Percentiles rank a stretch among this genome's conserved stretches.
phyloP scores from a whole-genome alignment of 2,888 invertebrate species.

The Elmis aenea region DNA sequence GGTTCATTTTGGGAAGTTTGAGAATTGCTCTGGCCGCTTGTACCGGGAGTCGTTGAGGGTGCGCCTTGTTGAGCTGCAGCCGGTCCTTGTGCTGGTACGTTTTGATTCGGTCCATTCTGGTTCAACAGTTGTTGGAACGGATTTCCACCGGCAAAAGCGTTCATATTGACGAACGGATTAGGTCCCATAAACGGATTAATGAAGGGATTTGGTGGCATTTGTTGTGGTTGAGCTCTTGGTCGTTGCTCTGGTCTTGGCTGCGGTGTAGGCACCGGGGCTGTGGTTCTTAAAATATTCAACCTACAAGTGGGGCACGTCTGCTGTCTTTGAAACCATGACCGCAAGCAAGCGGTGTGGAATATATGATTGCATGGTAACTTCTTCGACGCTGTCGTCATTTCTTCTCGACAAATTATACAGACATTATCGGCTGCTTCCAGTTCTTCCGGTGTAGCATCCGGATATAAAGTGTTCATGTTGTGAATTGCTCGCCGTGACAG shows the following conservation, averaged over 20 bases:
- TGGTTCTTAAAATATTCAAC: constrained; percentile 62
- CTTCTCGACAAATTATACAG: constrained; percentile 94
- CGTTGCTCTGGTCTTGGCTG: constrained; percentile 17
- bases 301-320: constrained; percentile 99
- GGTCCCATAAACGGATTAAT: constrained; percentile 19
- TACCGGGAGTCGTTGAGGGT: constrained; percentile 37
- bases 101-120: constrained; percentile 17
- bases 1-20: constrained; percentile 9
- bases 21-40: constrained; percentile 20
- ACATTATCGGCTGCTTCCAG: constrained; percentile 91
- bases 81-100: constrained; percentile 35
- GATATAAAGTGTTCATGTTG: constrained; percentile 97
- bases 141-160: constrained; percentile 21
- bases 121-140: constrained; percentile 26
- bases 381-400: constrained; percentile 74
- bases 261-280: constrained; percentile 20
- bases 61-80: constrained; percentile 22
- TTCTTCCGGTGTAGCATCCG: constrained; percentile 92
- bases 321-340: constrained; percentile 99
- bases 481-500: constrained; percentile 93
- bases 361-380: constrained; percentile 99
- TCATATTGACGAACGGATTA: constrained; percentile 15
- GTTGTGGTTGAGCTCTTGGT: constrained; percentile 16
- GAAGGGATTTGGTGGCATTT: background rate
- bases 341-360: constrained; percentile 94